Percentiles rank a stretch among this genome's conserved stretches.
phyloP scores from a whole-genome alignment of 2,797 vertebrate genomes.

The Crotalus adamanteus region DNA sequence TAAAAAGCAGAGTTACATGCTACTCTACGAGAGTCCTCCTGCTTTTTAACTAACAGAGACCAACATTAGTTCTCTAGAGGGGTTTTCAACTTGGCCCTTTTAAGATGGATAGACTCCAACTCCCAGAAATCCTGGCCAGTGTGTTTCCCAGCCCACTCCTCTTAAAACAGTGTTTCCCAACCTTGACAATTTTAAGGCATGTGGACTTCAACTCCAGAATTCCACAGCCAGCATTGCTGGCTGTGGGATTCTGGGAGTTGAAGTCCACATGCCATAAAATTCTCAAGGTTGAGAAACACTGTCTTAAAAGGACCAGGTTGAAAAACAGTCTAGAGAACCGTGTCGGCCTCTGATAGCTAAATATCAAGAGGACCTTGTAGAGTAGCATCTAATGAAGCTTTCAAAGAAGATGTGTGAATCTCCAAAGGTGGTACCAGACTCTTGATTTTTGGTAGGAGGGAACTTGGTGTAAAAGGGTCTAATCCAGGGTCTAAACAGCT shows the following conservation, averaged over 20 bases:
- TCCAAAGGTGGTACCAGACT: background rate
- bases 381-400: background rate
- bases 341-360: background rate
- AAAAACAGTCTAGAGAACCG: background rate
- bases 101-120: background rate
- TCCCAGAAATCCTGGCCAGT: background rate
- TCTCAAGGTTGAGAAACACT: no score
- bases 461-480: background rate
- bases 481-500: background rate
- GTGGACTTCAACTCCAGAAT: no score
- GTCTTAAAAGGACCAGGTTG: background rate
- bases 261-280: no score
- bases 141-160: background rate
- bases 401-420: background rate
- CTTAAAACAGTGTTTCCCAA: background rate
- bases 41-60: no score
- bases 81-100: background rate
- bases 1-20: background rate
- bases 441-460: background rate
- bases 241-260: no score
- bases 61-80: no score
- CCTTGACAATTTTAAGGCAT: no score
- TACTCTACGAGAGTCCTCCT: no score
- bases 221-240: no score
- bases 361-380: background rate